Evolutionary conservation across 2,113 vertebrate genomes (phyloP), one percentile per base, ranked within the genome.

Genomic region (Leptodactylus fuscus): DNA sequence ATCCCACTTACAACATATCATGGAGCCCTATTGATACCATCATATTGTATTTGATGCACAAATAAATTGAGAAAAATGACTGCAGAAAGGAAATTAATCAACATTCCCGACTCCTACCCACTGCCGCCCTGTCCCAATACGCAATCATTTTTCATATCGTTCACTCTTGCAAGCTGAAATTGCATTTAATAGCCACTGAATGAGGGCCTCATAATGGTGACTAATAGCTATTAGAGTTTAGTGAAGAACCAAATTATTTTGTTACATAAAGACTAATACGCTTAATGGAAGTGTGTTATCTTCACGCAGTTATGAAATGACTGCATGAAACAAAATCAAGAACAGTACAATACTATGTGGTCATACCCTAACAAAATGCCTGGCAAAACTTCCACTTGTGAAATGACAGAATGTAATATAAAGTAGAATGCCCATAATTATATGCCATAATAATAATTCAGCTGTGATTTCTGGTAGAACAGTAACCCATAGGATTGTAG

Each of bases 41-140:
- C 81, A 71, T 38, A 38, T 69, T 18, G 15, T 70, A 70, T 82
- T 80, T 60, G 36, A 82, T 82, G 65, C 29, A 82, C 81, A 70
- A 49, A 82, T 70, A 36, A 69, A 82, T 51, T 70, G 48, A 82
- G 81, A 82, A 70, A 82, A 82, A 82, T 82, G 81, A 53, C 29
- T 82, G 46, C 67, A n/a, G 71, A n/a, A 55, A 73, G n/a, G 34
- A 55, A 82, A 82, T 82, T 74, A 82, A 82, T 82, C 69, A 55
- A 58, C 49, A 58, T 74, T 74, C 34, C 32, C 29, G 58, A 73
- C 81, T 82, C 46, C 81, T 24, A 41, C 81, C 32, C 15, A 8
- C 22, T 71, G 9, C 46, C 27, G 46, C 32, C 34, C 29, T 71
- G 65, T 22, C 67, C 81, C 15, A 58, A 22, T 38, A 22, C 41